Evolutionary conservation across 2,888 invertebrate genomes (phyloP).

Genomic region (Spisula solida): DNA sequence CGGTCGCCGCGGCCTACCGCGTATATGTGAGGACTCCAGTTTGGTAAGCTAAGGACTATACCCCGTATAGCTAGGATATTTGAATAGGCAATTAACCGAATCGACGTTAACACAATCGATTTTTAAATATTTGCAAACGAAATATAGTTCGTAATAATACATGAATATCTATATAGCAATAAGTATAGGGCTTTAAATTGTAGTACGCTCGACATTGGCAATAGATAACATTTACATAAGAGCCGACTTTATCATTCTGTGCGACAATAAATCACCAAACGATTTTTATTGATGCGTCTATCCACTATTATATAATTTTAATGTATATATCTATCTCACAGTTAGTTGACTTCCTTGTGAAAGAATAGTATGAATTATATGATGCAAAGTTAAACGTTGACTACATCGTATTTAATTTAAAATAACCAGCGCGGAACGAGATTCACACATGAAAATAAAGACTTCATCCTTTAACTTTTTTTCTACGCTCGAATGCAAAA

Average conservation of each 20-base stretch:
- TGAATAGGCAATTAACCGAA: conserved; percentile 74
- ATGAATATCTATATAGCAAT: conserved; percentile 32
- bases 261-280: not conserved
- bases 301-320: not conserved
- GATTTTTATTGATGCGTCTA: conserved; percentile 8
- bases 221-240: not conserved
- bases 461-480: not conserved
- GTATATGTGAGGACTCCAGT: conserved; percentile 63
- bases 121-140: conserved; percentile 70
- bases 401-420: not conserved
- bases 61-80: conserved; percentile 59
- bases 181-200: conserved; percentile 17
- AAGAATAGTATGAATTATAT: not conserved
- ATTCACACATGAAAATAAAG: not conserved
- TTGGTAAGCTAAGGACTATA: conserved; percentile 47
- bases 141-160: conserved; percentile 53
- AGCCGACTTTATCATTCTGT: not conserved
- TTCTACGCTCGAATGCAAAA: not conserved
- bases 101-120: conserved; percentile 72
- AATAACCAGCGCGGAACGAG: conserved; percentile 24
- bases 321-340: conserved; percentile 20
- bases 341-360: conserved; percentile 26
- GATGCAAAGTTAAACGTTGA: not conserved
- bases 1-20: conserved; percentile 69
- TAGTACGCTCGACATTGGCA: not conserved